Evolutionary conservation across 2,113 vertebrate species (phyloP), one percentile per base, ranked within the genome.

Genomic region (Nettapus auritus): DNA sequence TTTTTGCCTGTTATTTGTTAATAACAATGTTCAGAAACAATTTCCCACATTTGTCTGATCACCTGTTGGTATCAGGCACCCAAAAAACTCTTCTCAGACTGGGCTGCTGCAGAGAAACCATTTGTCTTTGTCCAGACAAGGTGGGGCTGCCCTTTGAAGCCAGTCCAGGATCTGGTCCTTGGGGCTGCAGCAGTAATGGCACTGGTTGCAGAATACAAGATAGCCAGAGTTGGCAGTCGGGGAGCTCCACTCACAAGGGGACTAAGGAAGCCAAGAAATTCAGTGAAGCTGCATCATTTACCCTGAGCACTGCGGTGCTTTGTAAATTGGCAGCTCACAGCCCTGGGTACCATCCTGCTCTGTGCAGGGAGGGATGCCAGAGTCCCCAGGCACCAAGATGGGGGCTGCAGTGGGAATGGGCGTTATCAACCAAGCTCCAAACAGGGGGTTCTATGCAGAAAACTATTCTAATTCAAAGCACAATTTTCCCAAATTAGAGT

Each of bases 31-130:
- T 52, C 3, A 5, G 48, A 89, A 86, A 40, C 3, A 40, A 53
- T 52, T 63, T 12, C 9, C 33, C 3, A 28, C 9, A 26, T 67
- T 23, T 29, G 10, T 29, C 59, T 82, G 42, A 44, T 40, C 31
- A 67, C 23, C 46, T 25, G 16, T 13, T 44, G 25, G 42, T 40
- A 16, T 42, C 18, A 4, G 14, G 25, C 4, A 64, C 9, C 11
- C 1, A 1, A 0, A 0, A 66, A 77, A 15, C 71, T 29, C 8
- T 23, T n/a, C 11, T 5, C 22, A 44, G 15, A 5, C 6, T 13
- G 46, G 33, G 4, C 8, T 3, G 18, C 13, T 62, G 33, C 46
- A 70, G 53, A 9, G 38, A n/a, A 59, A 46, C 19, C 19, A 6
- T 44, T 87, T 55, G 8, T 3, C 11, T 67, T 57, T 22, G 1